Base-by-base conservation (phyloP, 2,797 vertebrate genomes). In the Setipinna tenuifilis region DNA sequence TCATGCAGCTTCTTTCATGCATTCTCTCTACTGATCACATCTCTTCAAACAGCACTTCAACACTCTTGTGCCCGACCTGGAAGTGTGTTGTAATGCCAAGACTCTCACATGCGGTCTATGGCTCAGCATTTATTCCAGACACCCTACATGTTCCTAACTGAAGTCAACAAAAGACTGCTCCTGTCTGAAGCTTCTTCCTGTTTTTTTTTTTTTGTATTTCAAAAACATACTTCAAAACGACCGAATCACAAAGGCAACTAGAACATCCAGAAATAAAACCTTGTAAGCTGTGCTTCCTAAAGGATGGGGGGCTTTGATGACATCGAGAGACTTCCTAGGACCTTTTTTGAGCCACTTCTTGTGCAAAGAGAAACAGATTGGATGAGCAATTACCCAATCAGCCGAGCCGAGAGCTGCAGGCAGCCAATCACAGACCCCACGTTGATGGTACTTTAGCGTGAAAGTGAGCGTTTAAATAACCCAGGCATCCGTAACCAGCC, bases 401-500 rank as follows among this genome's bases (percentile, higher is more conserved):
- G 71, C 19, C 31, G 16, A 44, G 71, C 71, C 31, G 41, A 78
- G 71, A 44, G 31, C 71, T 78, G 35, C 35, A 78, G 35, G 71
- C 71, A 78, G 71, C 71, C 71, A 78, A 78, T 78, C 71, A 10
- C 31, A 78, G 35, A 35, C 31, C 71, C 31, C 71, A 44, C 35
- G 2, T 44, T 78, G 41, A 78, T 78, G 71, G 71, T 78, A 78
- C 71, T 44, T 78, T 31, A 35, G 17, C 17, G 35, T 78, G 19
- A 82, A 21, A 80, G 62, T 21, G 31, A 78, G 35, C 71, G 21
- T 78, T 78, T 41, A 78, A 88, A 82, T 80, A 25, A 84, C 21
- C 85, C 83, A 57, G 44, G 78, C 83, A 87, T 88, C 78, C 48
- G 35, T 19, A 83, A 80, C 62, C 88, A 84, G 80, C 80, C 89